A percentile compares a stretch with the other conserved stretches of the same genome.
These are phyloP conservation scores for Amphilophus citrinellus DNA, from an alignment of 2,113 vertebrate genomes.

Conservation along the genomic window DNA sequence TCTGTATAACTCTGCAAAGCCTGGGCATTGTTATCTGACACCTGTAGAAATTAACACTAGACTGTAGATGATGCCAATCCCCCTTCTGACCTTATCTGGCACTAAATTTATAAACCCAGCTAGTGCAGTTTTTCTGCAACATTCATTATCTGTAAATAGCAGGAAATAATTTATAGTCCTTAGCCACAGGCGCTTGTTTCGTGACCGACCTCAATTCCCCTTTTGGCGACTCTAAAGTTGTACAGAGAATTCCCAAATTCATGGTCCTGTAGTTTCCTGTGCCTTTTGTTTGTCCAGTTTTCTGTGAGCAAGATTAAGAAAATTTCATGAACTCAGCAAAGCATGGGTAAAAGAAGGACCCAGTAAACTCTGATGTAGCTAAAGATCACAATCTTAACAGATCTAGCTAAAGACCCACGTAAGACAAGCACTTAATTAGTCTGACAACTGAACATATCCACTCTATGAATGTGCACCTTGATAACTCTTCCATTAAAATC, in stretches of 20 bases:
- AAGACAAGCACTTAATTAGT: no score
- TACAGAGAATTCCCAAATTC: background rate
- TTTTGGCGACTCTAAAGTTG: conserved; percentile 6
- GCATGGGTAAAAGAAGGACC: background rate
- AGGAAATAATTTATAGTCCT: background rate
- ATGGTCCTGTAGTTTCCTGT: background rate
- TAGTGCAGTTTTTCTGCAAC: conserved; percentile 7
- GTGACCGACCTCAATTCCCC: background rate
- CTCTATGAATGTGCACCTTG: no score
- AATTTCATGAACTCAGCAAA: background rate
- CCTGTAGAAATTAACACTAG: conserved; percentile 23
- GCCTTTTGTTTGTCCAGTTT: background rate
- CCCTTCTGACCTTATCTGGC: conserved; percentile 16
- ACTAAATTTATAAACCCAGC: background rate
- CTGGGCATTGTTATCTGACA: background rate
- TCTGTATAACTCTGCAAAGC: background rate
- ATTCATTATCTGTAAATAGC: background rate
- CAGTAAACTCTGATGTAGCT: background rate
- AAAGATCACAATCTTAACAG: background rate
- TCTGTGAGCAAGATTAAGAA: background rate
- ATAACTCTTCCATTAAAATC: no score
- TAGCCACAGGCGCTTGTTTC: background rate
- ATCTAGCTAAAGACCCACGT: no score
- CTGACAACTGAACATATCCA: no score
- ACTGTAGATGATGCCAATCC: conserved; percentile 26